These are phyloP conservation scores for Chrysomallon squamiferum DNA, from an alignment of 1,140 invertebrate genomes.

Conservation along the genomic window DNA sequence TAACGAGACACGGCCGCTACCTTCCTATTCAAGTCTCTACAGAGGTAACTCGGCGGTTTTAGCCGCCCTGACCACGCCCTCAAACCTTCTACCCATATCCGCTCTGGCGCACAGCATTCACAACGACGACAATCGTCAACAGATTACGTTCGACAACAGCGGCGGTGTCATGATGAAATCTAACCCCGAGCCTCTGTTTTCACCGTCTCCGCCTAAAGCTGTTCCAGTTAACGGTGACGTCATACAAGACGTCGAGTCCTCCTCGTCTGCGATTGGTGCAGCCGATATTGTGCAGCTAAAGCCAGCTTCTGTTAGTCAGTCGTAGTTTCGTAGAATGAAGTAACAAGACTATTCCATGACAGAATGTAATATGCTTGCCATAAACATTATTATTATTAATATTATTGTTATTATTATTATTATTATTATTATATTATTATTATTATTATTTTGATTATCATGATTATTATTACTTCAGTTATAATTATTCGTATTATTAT, in stretches of 20 bases:
- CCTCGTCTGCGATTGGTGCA: conserved; percentile 13
- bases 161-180: conserved; percentile 23
- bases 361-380: too few relatives aligned
- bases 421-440: too few relatives aligned
- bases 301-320: conserved; percentile 17
- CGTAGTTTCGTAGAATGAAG: conserved; percentile 5
- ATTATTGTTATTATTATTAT: too few relatives aligned
- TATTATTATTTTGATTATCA: too few relatives aligned
- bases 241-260: conserved; percentile 15
- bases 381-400: too few relatives aligned
- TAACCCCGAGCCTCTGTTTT: conserved; percentile 22
- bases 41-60: conserved; percentile 21
- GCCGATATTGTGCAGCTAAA: conserved; percentile 28
- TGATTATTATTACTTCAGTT: too few relatives aligned
- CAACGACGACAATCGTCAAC: background rate
- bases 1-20: conserved; percentile 1
- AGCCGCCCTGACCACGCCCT: conserved; percentile 17
- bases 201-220: conserved; percentile 33
- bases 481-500: too few relatives aligned
- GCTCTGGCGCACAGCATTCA: conserved; percentile 13
- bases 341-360: too few relatives aligned
- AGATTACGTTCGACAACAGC: background rate
- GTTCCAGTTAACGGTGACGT: conserved; percentile 21
- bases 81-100: conserved; percentile 21
- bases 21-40: conserved; percentile 9